These are phyloP conservation scores for human (Homo sapiens) DNA, from an alignment of 2,113 vertebrate species.

Conservation along the genomic window DNA sequence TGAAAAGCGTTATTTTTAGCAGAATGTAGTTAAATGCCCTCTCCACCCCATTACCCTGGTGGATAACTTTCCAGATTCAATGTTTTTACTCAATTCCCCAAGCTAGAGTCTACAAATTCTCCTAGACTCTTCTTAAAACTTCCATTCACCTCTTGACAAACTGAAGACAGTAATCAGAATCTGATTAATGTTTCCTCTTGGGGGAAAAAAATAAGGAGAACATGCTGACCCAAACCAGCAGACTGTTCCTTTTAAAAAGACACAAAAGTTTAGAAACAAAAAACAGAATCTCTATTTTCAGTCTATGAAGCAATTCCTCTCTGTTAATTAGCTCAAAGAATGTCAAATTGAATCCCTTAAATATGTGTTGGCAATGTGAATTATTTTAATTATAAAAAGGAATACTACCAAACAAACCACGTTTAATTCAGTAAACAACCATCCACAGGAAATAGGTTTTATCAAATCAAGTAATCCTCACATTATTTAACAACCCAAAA, in stretches of 20 bases:
- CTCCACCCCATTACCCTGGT: background rate
- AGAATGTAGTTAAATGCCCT: background rate
- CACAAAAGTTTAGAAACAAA: background rate
- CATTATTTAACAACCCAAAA: background rate
- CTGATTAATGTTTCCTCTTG: background rate
- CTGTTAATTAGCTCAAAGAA: conserved; percentile 40
- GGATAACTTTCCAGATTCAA: background rate
- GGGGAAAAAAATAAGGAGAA: background rate
- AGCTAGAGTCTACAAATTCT: conserved; percentile 40
- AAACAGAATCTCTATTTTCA: background rate
- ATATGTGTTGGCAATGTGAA: conserved; percentile 13
- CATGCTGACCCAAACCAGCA: background rate
- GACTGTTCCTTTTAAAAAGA: background rate
- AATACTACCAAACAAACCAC: conserved; percentile 35
- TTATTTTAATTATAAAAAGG: conserved; percentile 39
- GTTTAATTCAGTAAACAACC: conserved; percentile 49
- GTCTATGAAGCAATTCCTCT: background rate
- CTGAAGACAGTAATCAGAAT: conserved; percentile 49
- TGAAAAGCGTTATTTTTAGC: conserved; percentile 7
- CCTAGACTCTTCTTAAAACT: conserved; percentile 30
- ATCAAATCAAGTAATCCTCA: conserved; percentile 41
- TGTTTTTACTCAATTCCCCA: background rate
- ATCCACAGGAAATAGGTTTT: conserved; percentile 26
- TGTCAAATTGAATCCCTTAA: conserved; percentile 41
- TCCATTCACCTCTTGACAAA: conserved; percentile 19